Evolutionary conservation across 2,797 vertebrate species (phyloP).

Genomic region (Syngnathus acus): DNA sequence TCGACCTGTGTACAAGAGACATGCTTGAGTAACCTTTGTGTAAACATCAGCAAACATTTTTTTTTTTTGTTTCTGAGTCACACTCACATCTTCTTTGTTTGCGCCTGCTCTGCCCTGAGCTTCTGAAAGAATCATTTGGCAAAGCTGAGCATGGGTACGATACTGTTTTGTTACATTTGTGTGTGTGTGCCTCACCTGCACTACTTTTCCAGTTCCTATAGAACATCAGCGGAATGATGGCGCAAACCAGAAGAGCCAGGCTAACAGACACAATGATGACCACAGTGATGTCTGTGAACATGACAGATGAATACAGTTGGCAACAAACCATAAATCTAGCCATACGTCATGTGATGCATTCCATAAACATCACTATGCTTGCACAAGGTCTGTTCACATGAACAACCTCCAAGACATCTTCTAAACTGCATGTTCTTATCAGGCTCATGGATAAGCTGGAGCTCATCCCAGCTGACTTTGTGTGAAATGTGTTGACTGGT

Average conservation of each 20-base stretch:
- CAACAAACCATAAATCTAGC: not conserved
- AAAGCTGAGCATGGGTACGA: not conserved
- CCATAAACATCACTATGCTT: not conserved
- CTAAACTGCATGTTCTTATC: no score
- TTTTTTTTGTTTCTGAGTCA: not conserved
- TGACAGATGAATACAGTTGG: not conserved
- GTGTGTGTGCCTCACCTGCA: constrained; percentile 26
- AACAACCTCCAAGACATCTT: not conserved
- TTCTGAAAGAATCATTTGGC: constrained; percentile 25
- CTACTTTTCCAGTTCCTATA: constrained; percentile 40
- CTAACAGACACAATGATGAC: constrained; percentile 57
- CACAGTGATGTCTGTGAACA: constrained; percentile 47
- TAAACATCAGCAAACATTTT: constrained; percentile 11
- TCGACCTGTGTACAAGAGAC: constrained; percentile 9
- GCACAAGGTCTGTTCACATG: not conserved
- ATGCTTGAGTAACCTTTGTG: not conserved
- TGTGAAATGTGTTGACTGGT: no score
- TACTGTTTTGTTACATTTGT: not conserved
- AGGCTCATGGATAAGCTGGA: no score
- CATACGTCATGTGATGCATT: not conserved
- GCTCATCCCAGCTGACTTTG: no score
- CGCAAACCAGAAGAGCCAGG: constrained; percentile 59
- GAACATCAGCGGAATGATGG: constrained; percentile 57
- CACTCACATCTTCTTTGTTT: constrained; percentile 38
- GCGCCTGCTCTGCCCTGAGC: constrained; percentile 3